Evolutionary conservation across 2,113 vertebrate genomes (phyloP).

Genomic region (Rostratula benghalensis): DNA sequence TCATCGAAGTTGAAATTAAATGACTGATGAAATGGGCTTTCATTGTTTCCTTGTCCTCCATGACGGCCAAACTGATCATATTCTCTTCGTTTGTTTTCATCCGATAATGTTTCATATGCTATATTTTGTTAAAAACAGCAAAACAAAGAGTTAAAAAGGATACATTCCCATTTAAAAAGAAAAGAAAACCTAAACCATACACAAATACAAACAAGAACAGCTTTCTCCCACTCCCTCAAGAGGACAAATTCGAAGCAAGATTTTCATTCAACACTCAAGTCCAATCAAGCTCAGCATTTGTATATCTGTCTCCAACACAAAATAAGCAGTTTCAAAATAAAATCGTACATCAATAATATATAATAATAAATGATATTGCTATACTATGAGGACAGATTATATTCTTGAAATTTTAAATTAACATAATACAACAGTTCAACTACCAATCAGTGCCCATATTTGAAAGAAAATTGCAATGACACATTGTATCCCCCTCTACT

Average conservation of each 20-base stretch:
- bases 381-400: background rate
- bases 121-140: background rate
- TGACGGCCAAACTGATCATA: conserved; percentile 87
- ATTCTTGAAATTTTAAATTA: background rate
- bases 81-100: conserved; percentile 85
- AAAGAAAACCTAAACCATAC: background rate
- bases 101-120: conserved; percentile 95
- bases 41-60: conserved; percentile 67
- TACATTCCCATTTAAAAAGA: background rate
- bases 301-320: background rate
- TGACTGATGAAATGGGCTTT: conserved; percentile 82
- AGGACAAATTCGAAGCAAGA: background rate
- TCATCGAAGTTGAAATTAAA: conserved; percentile 95
- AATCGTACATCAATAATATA: no score
- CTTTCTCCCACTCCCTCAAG: background rate
- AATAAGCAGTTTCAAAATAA: background rate
- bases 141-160: background rate
- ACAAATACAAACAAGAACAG: background rate
- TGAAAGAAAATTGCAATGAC: background rate
- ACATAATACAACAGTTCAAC: background rate
- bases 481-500: no score
- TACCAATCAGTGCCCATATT: background rate
- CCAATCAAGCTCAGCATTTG: background rate
- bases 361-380: background rate
- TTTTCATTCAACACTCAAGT: background rate